Conservation (phyloP, 2,113 vertebrate species). For the Phyllostomus discolor region DNA sequence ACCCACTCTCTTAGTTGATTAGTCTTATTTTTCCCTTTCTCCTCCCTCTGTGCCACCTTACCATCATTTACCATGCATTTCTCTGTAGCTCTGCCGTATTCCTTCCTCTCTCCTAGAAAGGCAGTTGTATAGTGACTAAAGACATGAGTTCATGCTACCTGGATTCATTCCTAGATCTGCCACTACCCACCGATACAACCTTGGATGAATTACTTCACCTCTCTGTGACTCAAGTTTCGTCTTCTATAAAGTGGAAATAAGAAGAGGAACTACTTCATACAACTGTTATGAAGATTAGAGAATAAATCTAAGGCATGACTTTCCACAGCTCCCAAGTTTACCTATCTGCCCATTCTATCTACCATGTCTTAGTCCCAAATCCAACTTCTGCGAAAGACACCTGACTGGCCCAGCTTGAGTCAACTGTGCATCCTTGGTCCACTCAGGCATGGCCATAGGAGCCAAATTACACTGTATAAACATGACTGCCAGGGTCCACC, state of each 20-base stretch:
- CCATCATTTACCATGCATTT: not conserved
- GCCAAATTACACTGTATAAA: not conserved
- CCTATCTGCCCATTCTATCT: not conserved
- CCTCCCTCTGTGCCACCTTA: not conserved
- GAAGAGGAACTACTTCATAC: not conserved
- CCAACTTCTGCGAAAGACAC: not conserved
- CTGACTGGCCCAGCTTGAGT: not conserved
- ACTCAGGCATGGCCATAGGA: not conserved
- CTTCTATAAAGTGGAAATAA: not conserved
- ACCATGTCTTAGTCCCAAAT: not conserved
- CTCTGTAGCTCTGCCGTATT: not conserved
- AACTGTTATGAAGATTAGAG: not conserved
- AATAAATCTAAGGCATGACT: not conserved
- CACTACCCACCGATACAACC: not conserved
- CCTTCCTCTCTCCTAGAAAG: not conserved
- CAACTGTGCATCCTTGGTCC: not conserved
- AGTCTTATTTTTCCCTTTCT: not conserved
- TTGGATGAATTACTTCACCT: not conserved
- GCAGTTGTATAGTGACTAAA: not conserved
- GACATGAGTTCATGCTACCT: not conserved
- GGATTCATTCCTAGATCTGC: not conserved
- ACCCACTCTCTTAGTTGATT: not conserved
- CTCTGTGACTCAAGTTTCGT: not conserved
- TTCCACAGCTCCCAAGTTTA: not conserved
- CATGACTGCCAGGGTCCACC: not conserved